These are phyloP conservation scores for Etheostoma cragini DNA, from an alignment of 2,113 vertebrate genomes.

Conservation along the genomic window DNA sequence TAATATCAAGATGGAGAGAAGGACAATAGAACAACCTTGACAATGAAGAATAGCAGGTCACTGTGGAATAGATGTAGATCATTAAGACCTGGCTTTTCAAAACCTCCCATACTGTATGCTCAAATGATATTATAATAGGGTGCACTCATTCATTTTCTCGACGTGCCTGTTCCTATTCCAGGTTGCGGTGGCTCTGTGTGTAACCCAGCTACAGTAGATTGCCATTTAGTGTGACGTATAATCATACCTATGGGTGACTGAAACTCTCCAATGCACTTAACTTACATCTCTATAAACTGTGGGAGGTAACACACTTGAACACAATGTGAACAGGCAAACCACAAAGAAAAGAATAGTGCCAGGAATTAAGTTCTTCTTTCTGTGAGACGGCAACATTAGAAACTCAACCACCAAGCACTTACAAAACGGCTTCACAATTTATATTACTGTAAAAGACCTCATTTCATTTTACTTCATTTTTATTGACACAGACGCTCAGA, in stretches of 20 bases:
- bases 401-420: slow-evolving; percentile 22
- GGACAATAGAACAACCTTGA: neutral
- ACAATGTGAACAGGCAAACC: slow-evolving; percentile 18
- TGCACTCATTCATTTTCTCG: neutral
- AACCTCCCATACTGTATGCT: slow-evolving; percentile 5
- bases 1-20: neutral
- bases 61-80: slow-evolving; percentile 8
- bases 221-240: slow-evolving; percentile 3
- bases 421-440: slow-evolving; percentile 51
- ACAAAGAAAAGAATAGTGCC: slow-evolving; percentile 21
- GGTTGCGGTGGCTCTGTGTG: neutral
- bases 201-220: slow-evolving; percentile 7
- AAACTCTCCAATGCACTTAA: slow-evolving; percentile 20
- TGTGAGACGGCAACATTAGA: slow-evolving; percentile 29
- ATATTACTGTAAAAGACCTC: slow-evolving; percentile 50
- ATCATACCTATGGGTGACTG: slow-evolving; percentile 6
- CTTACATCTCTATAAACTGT: slow-evolving; percentile 16
- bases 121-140: neutral
- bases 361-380: neutral
- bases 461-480: slow-evolving; percentile 49
- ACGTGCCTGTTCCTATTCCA: neutral
- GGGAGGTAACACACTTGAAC: slow-evolving; percentile 14
- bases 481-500: slow-evolving; percentile 49
- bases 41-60: neutral
- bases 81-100: slow-evolving; percentile 11